Percentiles rank a stretch among this genome's conserved stretches.
Evolutionary conservation across 1,140 invertebrate species (phyloP).

Genomic region (Lasaia peninsularis): DNA sequence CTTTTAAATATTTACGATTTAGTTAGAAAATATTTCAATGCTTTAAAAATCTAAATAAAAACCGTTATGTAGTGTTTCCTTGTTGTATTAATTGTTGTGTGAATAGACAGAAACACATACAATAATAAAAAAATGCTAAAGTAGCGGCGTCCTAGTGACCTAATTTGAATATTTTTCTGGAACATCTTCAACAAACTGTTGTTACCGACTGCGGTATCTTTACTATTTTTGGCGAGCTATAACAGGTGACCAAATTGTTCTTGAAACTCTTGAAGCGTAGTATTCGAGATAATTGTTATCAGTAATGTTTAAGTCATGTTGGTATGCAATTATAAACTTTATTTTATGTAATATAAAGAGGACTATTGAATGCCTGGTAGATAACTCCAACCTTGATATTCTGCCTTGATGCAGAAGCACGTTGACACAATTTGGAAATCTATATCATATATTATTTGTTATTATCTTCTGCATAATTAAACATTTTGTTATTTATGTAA

Average conservation of each 20-base stretch:
- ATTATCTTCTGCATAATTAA: too few relatives aligned
- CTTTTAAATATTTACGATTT: too few relatives aligned
- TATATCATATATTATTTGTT: neutral
- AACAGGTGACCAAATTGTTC: neutral
- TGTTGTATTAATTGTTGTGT: too few relatives aligned
- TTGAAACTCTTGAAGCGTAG: conserved; percentile 4
- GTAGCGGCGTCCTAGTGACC: too few relatives aligned
- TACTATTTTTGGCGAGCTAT: neutral
- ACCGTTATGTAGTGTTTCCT: too few relatives aligned
- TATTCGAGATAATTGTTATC: conserved; percentile 3
- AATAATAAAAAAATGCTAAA: too few relatives aligned
- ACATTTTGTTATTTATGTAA: too few relatives aligned
- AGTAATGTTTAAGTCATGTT: neutral
- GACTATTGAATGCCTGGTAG: neutral
- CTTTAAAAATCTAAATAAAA: too few relatives aligned
- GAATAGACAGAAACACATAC: too few relatives aligned
- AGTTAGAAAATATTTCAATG: too few relatives aligned
- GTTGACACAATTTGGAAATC: neutral
- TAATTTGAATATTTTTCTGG: neutral
- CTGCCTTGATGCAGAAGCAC: neutral
- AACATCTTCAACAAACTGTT: neutral
- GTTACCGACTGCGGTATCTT: too few relatives aligned
- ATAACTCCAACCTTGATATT: neutral
- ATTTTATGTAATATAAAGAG: neutral
- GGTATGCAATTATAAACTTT: neutral